Conservation (phyloP, 2,113 vertebrate species). For the Tilapia sparmanii region DNA sequence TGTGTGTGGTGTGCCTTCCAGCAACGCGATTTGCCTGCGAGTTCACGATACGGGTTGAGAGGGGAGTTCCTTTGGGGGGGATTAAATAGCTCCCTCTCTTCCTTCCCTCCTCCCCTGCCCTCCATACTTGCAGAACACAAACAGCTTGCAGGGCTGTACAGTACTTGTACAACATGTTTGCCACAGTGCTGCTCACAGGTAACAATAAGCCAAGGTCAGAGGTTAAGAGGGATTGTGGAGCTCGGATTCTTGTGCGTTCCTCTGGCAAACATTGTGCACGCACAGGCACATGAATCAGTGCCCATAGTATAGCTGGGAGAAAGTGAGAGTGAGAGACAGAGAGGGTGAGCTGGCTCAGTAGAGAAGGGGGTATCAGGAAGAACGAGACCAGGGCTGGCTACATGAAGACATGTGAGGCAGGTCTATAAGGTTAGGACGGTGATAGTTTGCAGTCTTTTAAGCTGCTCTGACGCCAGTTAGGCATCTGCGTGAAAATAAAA, state of each 20-base stretch:
- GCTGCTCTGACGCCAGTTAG: background rate
- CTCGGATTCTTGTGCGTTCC: conserved; percentile 54
- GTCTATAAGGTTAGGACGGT: background rate
- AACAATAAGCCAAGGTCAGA: conserved; percentile 72
- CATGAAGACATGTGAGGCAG: background rate
- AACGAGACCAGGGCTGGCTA: conserved; percentile 14
- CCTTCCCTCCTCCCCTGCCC: conserved; percentile 62
- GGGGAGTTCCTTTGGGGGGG: conserved; percentile 79
- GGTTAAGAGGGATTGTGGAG: conserved; percentile 73
- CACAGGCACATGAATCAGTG: conserved; percentile 40
- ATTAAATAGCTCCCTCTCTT: conserved; percentile 76
- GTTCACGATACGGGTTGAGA: conserved; percentile 79
- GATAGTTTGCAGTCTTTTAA: background rate
- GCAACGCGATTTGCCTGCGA: conserved; percentile 74
- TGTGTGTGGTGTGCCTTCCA: conserved; percentile 75
- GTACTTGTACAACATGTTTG: conserved; percentile 61
- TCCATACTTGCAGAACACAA: conserved; percentile 68
- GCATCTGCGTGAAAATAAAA: background rate
- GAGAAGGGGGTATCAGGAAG: conserved; percentile 22
- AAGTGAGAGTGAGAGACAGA: conserved; percentile 18
- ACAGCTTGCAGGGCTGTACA: conserved; percentile 71
- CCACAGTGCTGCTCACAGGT: conserved; percentile 69
- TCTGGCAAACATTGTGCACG: conserved; percentile 47
- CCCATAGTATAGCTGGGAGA: conserved; percentile 55
- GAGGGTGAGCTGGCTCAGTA: conserved; percentile 6